A percentile compares a stretch with the other conserved stretches of the same genome.
Conservation (phyloP, 2,113 vertebrate genomes). For the Camelus bactrianus region DNA sequence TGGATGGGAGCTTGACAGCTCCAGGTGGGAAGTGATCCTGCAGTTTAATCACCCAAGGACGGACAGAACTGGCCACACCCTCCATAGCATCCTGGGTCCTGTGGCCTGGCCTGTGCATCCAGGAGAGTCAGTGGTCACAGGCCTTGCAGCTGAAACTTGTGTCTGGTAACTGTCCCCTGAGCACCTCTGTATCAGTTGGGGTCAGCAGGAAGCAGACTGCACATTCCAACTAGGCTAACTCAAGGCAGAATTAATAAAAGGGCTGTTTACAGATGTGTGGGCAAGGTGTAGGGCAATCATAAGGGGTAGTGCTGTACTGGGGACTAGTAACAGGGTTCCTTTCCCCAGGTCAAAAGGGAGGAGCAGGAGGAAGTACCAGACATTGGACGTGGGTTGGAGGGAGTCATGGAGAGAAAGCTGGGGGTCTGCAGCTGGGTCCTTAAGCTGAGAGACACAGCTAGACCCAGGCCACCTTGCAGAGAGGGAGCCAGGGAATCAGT, state of each 20-base stretch:
- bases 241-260: neutral
- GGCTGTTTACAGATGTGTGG: neutral
- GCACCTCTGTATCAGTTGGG: neutral
- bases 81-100: slow-evolving; percentile 58
- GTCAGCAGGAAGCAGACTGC: neutral
- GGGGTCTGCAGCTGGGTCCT: neutral
- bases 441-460: neutral
- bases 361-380: neutral
- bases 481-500: neutral
- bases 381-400: neutral
- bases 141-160: neutral
- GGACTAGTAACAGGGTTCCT: neutral
- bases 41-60: slow-evolving; percentile 78
- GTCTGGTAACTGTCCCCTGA: neutral
- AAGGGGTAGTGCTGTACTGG: neutral
- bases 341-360: neutral
- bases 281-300: neutral
- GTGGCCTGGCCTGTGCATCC: neutral
- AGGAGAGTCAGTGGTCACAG: slow-evolving; percentile 44
- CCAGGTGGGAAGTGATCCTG: slow-evolving; percentile 80
- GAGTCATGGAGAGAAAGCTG: neutral
- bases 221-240: neutral
- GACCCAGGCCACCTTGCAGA: neutral
- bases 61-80: slow-evolving; percentile 78
- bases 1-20: slow-evolving; percentile 82